These are phyloP conservation scores for Botrylloides violaceus DNA, from an alignment of 23 tunicate species.

Conservation along the genomic window DNA sequence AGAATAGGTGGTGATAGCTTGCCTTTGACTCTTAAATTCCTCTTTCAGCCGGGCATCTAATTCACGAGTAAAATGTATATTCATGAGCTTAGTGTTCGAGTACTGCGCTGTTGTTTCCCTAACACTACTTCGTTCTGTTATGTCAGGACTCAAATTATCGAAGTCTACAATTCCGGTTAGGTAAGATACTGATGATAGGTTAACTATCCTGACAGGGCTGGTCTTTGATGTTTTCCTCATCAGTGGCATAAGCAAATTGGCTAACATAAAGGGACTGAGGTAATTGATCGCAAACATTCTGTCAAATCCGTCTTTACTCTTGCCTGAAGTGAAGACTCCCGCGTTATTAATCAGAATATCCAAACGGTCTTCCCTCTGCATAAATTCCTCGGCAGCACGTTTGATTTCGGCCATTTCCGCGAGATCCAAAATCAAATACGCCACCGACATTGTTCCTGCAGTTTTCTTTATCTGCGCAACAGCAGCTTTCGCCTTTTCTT, in stretches of 20 bases:
- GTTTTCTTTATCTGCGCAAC: background rate
- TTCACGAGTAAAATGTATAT: slow-evolving; percentile 17
- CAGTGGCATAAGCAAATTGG: slow-evolving; percentile 15
- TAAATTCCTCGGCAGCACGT: background rate
- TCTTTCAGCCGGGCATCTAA: slow-evolving; percentile 5
- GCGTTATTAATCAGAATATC: slow-evolving; percentile 22
- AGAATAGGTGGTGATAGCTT: slow-evolving; percentile 12
- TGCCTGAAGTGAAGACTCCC: background rate
- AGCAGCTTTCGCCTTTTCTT: slow-evolving; percentile 2
- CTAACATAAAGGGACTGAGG: background rate
- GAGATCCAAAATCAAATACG: background rate
- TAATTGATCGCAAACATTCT: slow-evolving; percentile 15
- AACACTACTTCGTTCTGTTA: too few species aligned
- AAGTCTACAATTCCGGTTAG: slow-evolving; percentile 2
- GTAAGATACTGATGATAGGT: slow-evolving; percentile 2
- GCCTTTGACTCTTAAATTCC: background rate
- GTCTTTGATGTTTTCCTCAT: background rate
- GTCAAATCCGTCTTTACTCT: background rate
- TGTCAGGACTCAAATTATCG: slow-evolving; percentile 5
- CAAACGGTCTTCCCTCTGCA: background rate
- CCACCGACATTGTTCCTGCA: background rate
- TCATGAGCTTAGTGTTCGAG: slow-evolving; percentile 17
- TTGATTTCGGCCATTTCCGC: slow-evolving; percentile 10
- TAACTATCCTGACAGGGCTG: slow-evolving; percentile 23
- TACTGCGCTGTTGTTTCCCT: background rate